Conservation (phyloP, 2,113 vertebrate genomes). For the Stegostoma tigrinum region DNA sequence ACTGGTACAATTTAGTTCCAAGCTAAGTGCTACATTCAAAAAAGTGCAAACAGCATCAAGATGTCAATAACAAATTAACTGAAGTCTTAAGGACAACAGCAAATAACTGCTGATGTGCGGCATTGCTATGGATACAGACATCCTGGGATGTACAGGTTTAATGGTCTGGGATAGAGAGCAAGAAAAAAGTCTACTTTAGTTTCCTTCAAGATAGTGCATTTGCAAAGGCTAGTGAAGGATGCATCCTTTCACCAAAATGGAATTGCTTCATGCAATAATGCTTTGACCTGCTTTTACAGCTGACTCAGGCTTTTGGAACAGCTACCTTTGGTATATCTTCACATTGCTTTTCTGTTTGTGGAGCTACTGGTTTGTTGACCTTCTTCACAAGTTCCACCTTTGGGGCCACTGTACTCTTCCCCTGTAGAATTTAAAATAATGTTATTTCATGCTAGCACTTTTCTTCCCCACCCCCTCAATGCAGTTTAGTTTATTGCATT, state of each 20-base stretch:
- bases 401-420: not conserved
- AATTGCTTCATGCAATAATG: not conserved
- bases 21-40: not conserved
- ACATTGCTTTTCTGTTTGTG: not conserved
- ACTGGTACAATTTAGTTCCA: not conserved
- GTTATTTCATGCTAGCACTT: not conserved
- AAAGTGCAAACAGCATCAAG: not conserved
- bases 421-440: not conserved
- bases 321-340: not conserved
- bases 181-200: not conserved
- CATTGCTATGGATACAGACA: not conserved
- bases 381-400: constrained; percentile 21
- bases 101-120: not conserved
- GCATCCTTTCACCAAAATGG: too few species aligned
- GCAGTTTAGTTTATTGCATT: too few species aligned
- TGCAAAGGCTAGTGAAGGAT: too few species aligned
- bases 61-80: too few species aligned
- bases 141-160: not conserved
- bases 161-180: not conserved
- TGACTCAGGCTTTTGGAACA: not conserved
- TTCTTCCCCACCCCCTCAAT: too few species aligned
- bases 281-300: not conserved
- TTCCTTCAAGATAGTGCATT: too few species aligned
- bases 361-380: not conserved
- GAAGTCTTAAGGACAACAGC: not conserved